Evolutionary conservation across 2,888 invertebrate genomes (phyloP).

Genomic region (Blastobasis lacticolella): DNA sequence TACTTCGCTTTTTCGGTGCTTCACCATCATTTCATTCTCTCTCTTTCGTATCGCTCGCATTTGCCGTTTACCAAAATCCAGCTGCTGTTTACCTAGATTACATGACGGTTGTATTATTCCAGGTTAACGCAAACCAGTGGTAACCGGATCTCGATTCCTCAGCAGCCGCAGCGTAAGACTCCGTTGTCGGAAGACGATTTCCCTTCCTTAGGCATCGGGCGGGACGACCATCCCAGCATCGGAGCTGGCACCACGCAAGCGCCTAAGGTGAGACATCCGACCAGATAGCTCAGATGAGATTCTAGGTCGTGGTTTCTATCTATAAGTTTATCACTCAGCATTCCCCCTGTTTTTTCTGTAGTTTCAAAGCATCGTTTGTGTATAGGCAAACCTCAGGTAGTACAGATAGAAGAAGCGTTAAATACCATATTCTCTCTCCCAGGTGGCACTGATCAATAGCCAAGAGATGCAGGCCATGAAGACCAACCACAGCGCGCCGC

Average conservation of each 20-base stretch:
- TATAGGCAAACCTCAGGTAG: too few relatives aligned
- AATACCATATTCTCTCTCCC: background rate
- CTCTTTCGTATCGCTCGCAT: too few relatives aligned
- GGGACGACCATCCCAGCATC: slow-evolving; percentile 59
- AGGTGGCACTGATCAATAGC: slow-evolving; percentile 58
- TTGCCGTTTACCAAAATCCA: too few relatives aligned
- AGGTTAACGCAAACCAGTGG: slow-evolving; percentile 10
- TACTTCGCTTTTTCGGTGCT: too few relatives aligned
- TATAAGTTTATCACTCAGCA: too few relatives aligned
- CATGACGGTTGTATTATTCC: too few relatives aligned
- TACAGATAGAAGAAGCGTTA: too few relatives aligned
- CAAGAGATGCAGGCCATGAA: slow-evolving; percentile 61
- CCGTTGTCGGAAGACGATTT: slow-evolving; percentile 33
- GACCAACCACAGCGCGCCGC: slow-evolving; percentile 27
- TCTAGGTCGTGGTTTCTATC: too few relatives aligned
- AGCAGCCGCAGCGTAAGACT: background rate
- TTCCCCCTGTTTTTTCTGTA: too few relatives aligned
- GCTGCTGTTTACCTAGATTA: too few relatives aligned
- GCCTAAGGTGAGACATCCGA: slow-evolving; percentile 43
- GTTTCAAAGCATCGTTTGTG: too few relatives aligned
- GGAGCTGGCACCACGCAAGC: slow-evolving; percentile 51
- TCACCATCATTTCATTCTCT: too few relatives aligned
- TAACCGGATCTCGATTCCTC: slow-evolving; percentile 2
- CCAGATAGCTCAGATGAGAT: background rate
- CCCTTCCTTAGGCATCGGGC: slow-evolving; percentile 33